These are phyloP conservation scores for Probosciger aterrimus DNA, from an alignment of 2,113 vertebrate genomes.

Conservation along the genomic window DNA sequence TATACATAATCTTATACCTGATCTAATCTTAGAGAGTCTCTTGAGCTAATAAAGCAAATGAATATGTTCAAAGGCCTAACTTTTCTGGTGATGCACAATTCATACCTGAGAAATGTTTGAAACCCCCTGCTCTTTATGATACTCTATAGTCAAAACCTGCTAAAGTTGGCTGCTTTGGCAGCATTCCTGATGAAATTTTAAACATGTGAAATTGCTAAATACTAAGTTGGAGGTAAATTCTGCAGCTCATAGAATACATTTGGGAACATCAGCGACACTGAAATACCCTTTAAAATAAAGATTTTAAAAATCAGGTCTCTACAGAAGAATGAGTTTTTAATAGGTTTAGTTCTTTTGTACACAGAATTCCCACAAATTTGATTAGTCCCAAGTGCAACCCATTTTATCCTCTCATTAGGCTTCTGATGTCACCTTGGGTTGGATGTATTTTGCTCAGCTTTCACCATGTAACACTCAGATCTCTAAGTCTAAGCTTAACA, in stretches of 20 bases:
- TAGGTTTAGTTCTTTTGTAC: neutral
- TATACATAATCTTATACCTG: neutral
- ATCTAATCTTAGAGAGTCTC: conserved; percentile 20
- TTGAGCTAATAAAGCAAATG: conserved; percentile 2
- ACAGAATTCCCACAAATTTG: neutral
- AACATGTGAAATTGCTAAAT: neutral
- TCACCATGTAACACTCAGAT: neutral
- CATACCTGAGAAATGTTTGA: neutral
- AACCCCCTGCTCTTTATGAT: neutral
- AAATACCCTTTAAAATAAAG: neutral
- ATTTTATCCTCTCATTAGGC: neutral
- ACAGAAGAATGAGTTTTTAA: neutral
- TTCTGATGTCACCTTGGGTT: neutral
- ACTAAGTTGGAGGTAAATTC: neutral
- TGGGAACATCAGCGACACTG: neutral
- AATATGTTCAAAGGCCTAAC: neutral
- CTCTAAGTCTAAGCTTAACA: neutral
- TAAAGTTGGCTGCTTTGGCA: neutral
- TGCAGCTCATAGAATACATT: neutral
- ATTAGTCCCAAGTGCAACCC: neutral
- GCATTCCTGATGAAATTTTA: neutral
- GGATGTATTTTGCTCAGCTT: neutral
- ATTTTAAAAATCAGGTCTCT: neutral
- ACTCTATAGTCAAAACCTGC: neutral
- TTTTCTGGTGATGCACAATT: neutral